A percentile compares a stretch with the other conserved stretches of the same genome.
These are phyloP conservation scores for Zosterops japonicus DNA, from an alignment of 2,113 vertebrate species.

Conservation along the genomic window DNA sequence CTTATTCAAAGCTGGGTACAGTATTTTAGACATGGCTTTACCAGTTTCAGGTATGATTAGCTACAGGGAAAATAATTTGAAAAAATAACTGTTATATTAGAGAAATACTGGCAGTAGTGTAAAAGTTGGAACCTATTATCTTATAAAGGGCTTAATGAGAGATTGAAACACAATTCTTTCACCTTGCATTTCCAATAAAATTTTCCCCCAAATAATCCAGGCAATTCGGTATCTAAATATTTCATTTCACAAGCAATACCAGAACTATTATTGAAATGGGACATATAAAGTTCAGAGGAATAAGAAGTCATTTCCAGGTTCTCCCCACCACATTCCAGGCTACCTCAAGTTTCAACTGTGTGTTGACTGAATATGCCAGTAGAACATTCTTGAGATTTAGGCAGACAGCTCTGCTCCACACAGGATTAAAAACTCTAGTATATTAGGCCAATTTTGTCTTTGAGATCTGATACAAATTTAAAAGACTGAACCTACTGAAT, in stretches of 20 bases:
- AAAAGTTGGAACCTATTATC: neutral
- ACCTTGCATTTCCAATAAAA: neutral
- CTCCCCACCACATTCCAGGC: neutral
- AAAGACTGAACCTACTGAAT: neutral
- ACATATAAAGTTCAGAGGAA: accelerated
- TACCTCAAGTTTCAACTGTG: neutral
- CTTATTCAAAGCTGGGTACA: neutral
- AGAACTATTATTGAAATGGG: neutral
- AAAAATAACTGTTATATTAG: neutral
- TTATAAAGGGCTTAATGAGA: neutral
- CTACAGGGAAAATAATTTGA: neutral
- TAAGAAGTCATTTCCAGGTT: neutral
- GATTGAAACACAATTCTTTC: neutral
- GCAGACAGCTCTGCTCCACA: neutral
- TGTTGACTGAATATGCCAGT: neutral
- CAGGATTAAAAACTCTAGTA: neutral
- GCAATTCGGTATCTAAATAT: neutral
- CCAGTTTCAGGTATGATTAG: neutral
- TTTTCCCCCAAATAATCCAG: accelerated
- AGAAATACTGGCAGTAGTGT: neutral
- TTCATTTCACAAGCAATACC: neutral
- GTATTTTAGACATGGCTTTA: neutral
- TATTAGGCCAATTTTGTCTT: neutral
- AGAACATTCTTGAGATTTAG: neutral
- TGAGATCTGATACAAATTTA: neutral